A percentile compares a stretch with the other conserved stretches of the same genome.
phyloP scores from a whole-genome alignment of 2,113 vertebrate species.

The Dromiciops gliroides region DNA sequence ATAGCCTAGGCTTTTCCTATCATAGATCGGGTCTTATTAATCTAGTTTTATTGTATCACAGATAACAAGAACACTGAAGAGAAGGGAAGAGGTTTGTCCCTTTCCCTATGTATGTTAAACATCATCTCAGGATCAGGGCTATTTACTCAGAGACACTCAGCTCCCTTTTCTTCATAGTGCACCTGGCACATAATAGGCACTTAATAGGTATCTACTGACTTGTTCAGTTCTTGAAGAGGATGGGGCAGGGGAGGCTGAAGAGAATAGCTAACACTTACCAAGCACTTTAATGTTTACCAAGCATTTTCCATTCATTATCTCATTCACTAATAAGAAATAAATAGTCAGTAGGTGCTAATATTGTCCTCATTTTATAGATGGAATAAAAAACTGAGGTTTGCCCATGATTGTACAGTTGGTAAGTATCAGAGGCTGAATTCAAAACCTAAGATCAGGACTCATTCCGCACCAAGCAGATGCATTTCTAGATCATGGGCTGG shows the following conservation, averaged over 20 bases:
- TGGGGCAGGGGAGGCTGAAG: neutral
- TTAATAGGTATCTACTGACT: neutral
- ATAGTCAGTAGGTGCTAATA: neutral
- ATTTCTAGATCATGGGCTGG: constrained; percentile 3
- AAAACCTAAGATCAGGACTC: neutral
- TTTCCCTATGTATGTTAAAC: neutral
- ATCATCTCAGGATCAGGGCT: neutral
- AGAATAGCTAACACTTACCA: neutral
- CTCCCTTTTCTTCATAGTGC: neutral
- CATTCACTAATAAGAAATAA: neutral
- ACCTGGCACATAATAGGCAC: neutral
- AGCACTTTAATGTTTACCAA: neutral
- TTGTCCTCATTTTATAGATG: neutral
- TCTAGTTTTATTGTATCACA: constrained; percentile 22
- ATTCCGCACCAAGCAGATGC: neutral
- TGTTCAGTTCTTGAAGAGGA: neutral
- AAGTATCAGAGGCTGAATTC: neutral
- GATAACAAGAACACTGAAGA: neutral
- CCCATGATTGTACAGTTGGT: neutral
- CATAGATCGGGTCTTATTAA: constrained; percentile 10
- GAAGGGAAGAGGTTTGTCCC: constrained; percentile 1
- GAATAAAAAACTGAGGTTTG: neutral
- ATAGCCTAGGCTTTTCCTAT: constrained; percentile 25
- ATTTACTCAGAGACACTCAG: neutral
- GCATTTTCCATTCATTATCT: neutral